A percentile compares a stretch with the other conserved stretches of the same genome.
These are phyloP conservation scores for Pinctada fucata DNA, from an alignment of 2,888 invertebrate species.

Conservation along the genomic window DNA sequence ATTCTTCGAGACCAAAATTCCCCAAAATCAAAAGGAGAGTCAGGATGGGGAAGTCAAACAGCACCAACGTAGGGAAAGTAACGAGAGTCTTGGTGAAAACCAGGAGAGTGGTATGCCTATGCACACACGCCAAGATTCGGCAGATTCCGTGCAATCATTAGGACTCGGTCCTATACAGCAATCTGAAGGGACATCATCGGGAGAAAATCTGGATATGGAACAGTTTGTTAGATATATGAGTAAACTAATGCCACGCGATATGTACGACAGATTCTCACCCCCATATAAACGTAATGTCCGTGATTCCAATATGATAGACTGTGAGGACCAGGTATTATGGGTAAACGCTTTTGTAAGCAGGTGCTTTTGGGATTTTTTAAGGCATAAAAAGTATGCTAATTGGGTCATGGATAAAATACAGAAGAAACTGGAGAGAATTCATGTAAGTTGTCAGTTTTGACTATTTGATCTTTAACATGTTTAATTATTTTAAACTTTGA, in stretches of 20 bases:
- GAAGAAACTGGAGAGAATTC: constrained; percentile 90
- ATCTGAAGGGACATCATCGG: constrained; percentile 31
- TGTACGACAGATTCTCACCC: constrained; percentile 50
- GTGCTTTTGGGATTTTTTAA: constrained; percentile 89
- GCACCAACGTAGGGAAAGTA: constrained; percentile 43
- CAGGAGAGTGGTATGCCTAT: constrained; percentile 28
- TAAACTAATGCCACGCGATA: constrained; percentile 66
- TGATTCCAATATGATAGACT: constrained; percentile 48
- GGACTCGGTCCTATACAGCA: constrained; percentile 35
- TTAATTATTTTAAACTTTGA: not conserved
- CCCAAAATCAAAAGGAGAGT: constrained; percentile 33
- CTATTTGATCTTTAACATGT: not conserved
- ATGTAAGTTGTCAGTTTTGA: constrained; percentile 79
- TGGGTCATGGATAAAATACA: constrained; percentile 88
- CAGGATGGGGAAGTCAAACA: constrained; percentile 28
- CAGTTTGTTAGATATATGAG: constrained; percentile 72
- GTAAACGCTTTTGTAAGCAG: constrained; percentile 88
- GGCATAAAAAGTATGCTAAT: constrained; percentile 84
- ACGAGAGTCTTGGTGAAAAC: constrained; percentile 35
- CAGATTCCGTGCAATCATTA: constrained; percentile 61
- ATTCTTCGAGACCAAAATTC: constrained; percentile 44
- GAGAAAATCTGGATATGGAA: constrained; percentile 47
- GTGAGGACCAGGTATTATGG: constrained; percentile 72
- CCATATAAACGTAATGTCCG: constrained; percentile 27
- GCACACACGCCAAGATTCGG: constrained; percentile 60